Evolutionary conservation across 1,140 invertebrate genomes (phyloP), one percentile per base, ranked within the genome.

Genomic region (Pentalonia nigronervosa): DNA sequence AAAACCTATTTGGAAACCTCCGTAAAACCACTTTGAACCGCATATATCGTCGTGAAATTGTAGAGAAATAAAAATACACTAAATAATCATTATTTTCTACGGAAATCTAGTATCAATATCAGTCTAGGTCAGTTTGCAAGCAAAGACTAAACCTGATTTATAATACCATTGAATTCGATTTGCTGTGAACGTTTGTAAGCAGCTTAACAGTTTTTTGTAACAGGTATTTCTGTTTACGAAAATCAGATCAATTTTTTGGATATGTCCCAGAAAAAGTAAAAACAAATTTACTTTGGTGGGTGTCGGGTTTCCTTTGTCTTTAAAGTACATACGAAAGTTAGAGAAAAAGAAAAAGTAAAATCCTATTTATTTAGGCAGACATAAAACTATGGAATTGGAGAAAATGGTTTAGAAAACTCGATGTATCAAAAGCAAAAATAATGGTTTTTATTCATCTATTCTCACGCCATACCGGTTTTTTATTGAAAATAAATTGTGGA

Each of bases 401-500:
- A 48, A 50, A 83, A 41, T 81, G 21, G 67, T 47, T 76, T 8
- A 47, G 41, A 34, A 30, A 84, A 84, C 47, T 11, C 76, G n/a
- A 84, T 41, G 50, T 76, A 83, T 92, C 91, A 92, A 92, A 92
- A 25, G 47, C 34, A 53, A 92, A 76, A 17, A 76, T 25, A n/a
- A 83, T 2, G 91, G 30, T 23, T 83, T 92, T 92, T 50, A 88
- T 83, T 91, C 17, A 45, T 83, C 20, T 47, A 21, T 36, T 25
- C 34, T 47, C 47, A 14, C 23, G 21, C 45, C 17, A 47, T 36
- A 48, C n/a, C 30, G 41, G 45, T 36, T 60, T 76, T 50, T 50
- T 48, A 92, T 92, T 36, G n/a, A 83, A 92, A 92, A 92, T 83
- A 83, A 83, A 92, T 92, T 50, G 91, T n/a, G 88, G 45, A 34